phyloP scores from a whole-genome alignment of 2,888 invertebrate species.

The Apotomis capreana region DNA sequence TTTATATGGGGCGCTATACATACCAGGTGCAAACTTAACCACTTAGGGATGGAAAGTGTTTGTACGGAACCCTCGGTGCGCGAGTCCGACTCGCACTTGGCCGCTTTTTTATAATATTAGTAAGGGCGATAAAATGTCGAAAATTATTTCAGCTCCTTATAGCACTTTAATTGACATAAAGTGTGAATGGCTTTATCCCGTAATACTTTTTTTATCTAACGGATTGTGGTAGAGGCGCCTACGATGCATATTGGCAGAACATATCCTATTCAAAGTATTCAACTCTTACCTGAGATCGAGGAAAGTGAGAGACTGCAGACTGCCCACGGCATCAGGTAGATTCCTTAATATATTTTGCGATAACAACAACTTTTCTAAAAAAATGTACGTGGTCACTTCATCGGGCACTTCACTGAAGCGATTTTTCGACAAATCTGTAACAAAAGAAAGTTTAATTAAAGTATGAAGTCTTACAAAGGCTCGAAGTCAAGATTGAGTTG shows the following conservation, averaged over 20 bases:
- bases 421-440: constrained; percentile 81
- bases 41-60: too few species aligned
- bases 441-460: constrained; percentile 52
- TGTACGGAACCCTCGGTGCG: too few species aligned
- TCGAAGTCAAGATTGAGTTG: constrained; percentile 22
- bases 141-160: too few species aligned
- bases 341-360: constrained; percentile 96
- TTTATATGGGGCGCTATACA: too few species aligned
- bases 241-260: not conserved
- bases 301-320: constrained; percentile 93
- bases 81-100: too few species aligned
- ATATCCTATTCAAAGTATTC: not conserved
- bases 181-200: not conserved
- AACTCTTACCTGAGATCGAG: constrained; percentile 91
- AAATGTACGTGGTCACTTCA: constrained; percentile 93
- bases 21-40: too few species aligned
- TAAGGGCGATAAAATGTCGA: too few species aligned
- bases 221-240: too few species aligned
- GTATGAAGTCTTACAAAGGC: constrained; percentile 2
- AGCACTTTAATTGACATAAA: too few species aligned
- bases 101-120: too few species aligned
- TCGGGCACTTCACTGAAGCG: constrained; percentile 94
- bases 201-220: too few species aligned
- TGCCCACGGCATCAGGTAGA: constrained; percentile 92
- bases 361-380: constrained; percentile 93